Base-by-base conservation (phyloP, 2,797 vertebrate genomes). In the Parauchenoglanis ngamensis region DNA sequence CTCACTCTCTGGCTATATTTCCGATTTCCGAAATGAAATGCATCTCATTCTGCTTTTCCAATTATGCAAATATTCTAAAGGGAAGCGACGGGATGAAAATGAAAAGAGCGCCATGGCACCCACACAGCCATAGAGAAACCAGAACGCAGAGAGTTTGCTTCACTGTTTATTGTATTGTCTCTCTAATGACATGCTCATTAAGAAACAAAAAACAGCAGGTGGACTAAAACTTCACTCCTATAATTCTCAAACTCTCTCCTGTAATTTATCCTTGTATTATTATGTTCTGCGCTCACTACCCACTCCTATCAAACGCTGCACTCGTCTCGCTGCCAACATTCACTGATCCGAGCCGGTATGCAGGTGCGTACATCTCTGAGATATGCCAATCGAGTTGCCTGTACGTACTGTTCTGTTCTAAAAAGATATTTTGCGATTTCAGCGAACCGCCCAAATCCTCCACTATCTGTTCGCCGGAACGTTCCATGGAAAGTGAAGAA, bases 191-290 rank as follows among this genome's bases (percentile, higher is more conserved):
- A 59, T 40, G 76, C 76, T 76, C 23, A n/a, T n/a, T 3, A 28
- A 76, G 15, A 49, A 25, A 28, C 13, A 19, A 19, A 40, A 35
- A 1, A 15, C 7, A 57, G n/a, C 77, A 40, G 77, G 23, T 46
- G 46, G 23, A 46, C 35, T 28, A 81, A n/a, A 81, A 63, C n/a
- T 67, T 28, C 61, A 21, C 7, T 67, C n/a, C 61, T 65, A 28
- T 49, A 82, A 82, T 28, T 63, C 59, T 86, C 54, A 44, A 40
- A 86, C 85, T 85, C 35, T 90, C 54, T 56, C n/a, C 73, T 72
- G 65, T 63, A 31, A 85, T 87, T 85, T 88, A 23, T 87, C 52
- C 68, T 59, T 44, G 40, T 85, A 65, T 85, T 72, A 57, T 85
- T 85, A 46, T 44, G 23, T 54, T 59, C 49, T 65, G 21, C 25